Base-by-base conservation (phyloP, 1,140 invertebrate species). In the Drosophila sechellia region DNA sequence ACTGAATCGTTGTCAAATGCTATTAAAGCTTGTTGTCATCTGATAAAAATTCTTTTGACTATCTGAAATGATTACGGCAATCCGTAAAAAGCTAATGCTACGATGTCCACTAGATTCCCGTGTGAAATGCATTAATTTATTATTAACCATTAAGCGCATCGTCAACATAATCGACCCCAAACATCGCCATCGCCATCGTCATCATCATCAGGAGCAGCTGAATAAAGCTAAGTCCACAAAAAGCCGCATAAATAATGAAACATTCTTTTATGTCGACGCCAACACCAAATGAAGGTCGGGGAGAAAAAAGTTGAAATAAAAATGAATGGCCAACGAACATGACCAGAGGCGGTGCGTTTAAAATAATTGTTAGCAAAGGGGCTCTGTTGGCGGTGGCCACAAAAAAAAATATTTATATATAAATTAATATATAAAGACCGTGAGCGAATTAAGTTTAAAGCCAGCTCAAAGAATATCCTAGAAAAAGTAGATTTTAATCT, bases 161-260 rank as follows among this genome's bases (percentile, higher is more conserved):
- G 57, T 79, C 61, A 76, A 59, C 70, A 48, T 42, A 71, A 55
- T 75, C 77, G 56, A 70, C 50, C 42, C 27, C 40, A 78, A 78
- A 15, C 42, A 52, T 27, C 40, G 34, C 39, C 37, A 34, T 22
- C 49, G 40, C 48, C 55, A 49, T 57, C 79, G 63, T n/a, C 48
- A 39, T 12, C 37, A 39, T 11, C 37, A 39, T 6, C 0, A 4
- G 17, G 45, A 63, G 49, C 49, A 52, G 49, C 59, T 49, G 71
- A 75, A 53, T 40, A 48, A 39, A 43, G 59, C 71, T 66, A 52
- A 63, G 39, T 31, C 71, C 50, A 74, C 70, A 80, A 72, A 66
- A 80, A 84, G 54, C 66, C 77, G 55, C 81, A 85, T 85, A 72
- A 76, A 72, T 77, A 79, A 79, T 75, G 75, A 53, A 79, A 54